Evolutionary conservation across 2,888 invertebrate genomes (phyloP).

Genomic region (Neoitamus cyanurus): DNA sequence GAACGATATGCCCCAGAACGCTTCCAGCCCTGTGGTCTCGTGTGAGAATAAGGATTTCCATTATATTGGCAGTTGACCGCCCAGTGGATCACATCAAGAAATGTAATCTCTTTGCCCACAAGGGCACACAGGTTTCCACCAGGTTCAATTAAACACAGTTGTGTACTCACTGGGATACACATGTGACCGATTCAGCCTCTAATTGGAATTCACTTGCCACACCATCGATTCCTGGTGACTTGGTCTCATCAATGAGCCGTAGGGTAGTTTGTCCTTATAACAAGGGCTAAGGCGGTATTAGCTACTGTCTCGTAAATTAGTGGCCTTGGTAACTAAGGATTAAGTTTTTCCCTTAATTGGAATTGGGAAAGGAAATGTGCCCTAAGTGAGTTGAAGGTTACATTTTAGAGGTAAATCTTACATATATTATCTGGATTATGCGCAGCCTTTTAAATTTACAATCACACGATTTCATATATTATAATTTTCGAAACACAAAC

Average conservation of each 20-base stretch:
- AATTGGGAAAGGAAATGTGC: no score
- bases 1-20: slow-evolving; percentile 36
- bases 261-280: neutral
- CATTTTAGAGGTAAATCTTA: no score
- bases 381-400: no score
- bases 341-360: no score
- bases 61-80: slow-evolving; percentile 49
- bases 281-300: neutral
- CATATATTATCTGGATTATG: no score
- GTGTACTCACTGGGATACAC: slow-evolving; percentile 43
- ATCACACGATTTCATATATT: no score
- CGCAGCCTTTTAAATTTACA: no score
- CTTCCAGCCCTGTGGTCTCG: neutral
- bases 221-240: neutral
- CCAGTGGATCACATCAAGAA: slow-evolving; percentile 47
- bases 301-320: neutral
- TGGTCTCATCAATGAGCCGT: neutral
- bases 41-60: slow-evolving; percentile 38
- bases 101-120: slow-evolving; percentile 47
- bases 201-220: slow-evolving; percentile 47
- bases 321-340: neutral
- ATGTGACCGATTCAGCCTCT: slow-evolving; percentile 49
- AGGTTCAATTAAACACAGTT: slow-evolving; percentile 49
- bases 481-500: no score
- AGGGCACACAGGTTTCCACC: neutral